Evolutionary conservation across 2,113 vertebrate genomes (phyloP).

Genomic region (Carollia perspicillata): DNA sequence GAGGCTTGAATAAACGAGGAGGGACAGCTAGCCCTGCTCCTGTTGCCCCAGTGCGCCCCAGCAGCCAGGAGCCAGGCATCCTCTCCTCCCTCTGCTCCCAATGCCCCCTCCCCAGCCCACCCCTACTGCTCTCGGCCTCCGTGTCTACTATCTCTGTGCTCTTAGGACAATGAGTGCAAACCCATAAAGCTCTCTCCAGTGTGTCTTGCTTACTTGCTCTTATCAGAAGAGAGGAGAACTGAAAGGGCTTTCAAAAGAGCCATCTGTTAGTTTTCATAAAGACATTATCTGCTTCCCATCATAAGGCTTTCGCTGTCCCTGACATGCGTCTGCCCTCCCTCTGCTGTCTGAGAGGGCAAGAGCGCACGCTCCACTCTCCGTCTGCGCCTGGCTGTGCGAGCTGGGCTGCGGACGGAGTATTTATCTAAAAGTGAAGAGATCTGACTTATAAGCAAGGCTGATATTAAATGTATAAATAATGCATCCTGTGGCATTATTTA

Average conservation of each 20-base stretch:
- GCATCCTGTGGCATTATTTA: constrained; percentile 84
- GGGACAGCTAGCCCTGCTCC: not conserved
- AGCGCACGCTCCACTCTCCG: not conserved
- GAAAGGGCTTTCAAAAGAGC: constrained; percentile 71
- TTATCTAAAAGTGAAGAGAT: constrained; percentile 78
- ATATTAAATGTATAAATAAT: constrained; percentile 88
- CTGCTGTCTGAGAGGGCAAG: constrained; percentile 13
- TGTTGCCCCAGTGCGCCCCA: accelerated
- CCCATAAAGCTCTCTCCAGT: constrained; percentile 57
- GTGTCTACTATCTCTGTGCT: constrained; percentile 23
- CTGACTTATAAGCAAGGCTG: constrained; percentile 80
- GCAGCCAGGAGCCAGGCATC: not conserved
- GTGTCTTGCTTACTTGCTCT: constrained; percentile 43
- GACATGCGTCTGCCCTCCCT: constrained; percentile 61
- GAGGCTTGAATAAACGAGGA: not conserved
- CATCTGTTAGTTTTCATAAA: constrained; percentile 76
- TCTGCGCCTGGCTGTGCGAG: constrained; percentile 44
- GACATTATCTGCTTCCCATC: constrained; percentile 76
- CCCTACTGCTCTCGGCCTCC: not conserved
- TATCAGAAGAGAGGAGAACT: constrained; percentile 61
- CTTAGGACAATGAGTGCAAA: constrained; percentile 54
- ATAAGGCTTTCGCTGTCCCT: constrained; percentile 55
- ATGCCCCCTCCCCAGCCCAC: accelerated
- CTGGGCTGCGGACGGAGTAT: constrained; percentile 67
- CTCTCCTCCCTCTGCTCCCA: not conserved